These are phyloP conservation scores for Varecia variegata DNA, from an alignment of 2,797 vertebrate species.

Conservation along the genomic window DNA sequence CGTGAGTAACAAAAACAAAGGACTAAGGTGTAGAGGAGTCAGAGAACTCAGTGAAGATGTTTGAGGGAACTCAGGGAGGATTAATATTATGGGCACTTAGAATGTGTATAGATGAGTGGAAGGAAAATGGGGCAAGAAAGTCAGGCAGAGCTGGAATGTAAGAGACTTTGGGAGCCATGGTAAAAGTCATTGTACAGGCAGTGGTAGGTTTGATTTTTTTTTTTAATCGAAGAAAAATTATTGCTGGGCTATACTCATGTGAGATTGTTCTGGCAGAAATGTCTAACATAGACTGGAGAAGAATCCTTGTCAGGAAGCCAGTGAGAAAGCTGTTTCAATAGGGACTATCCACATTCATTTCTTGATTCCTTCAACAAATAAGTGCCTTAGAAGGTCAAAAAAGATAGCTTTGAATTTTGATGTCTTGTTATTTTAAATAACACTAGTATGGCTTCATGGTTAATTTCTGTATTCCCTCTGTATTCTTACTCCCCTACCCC, in stretches of 20 bases:
- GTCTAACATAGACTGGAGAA: background rate
- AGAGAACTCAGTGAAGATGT: background rate
- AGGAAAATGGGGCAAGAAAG: background rate
- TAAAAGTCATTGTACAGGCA: background rate
- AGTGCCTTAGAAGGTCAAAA: background rate
- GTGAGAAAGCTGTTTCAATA: background rate
- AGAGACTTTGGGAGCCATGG: background rate
- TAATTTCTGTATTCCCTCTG: background rate
- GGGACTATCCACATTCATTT: background rate
- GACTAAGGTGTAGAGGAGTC: background rate
- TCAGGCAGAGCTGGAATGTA: background rate
- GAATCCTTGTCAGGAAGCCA: background rate
- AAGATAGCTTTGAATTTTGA: background rate
- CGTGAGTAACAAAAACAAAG: background rate
- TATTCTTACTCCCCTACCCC: background rate
- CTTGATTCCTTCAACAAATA: conserved; percentile 3
- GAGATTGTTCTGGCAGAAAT: conserved; percentile 4
- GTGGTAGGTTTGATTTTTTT: background rate
- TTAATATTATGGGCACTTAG: background rate
- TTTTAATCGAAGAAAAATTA: conserved; percentile 8
- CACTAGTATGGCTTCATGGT: background rate
- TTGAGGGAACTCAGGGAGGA: background rate
- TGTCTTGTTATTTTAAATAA: background rate
- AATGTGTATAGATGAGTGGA: background rate
- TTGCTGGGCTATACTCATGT: background rate